A percentile compares a stretch with the other conserved stretches of the same genome.
These are phyloP conservation scores for Bos taurus DNA, from an alignment of 2,113 vertebrate species.

Conservation along the genomic window DNA sequence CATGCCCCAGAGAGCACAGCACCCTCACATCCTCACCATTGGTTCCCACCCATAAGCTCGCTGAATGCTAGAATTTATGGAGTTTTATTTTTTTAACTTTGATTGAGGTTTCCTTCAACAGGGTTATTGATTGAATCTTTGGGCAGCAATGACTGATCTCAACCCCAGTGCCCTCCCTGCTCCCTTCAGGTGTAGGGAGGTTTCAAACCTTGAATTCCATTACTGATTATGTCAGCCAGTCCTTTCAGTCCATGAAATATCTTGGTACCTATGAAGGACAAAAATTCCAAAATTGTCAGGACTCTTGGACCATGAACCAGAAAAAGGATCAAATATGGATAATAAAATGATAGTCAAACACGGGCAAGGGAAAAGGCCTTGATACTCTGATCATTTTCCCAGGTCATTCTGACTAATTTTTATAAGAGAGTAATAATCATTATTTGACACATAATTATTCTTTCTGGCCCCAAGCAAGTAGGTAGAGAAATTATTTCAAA, in stretches of 20 bases:
- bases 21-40: background rate
- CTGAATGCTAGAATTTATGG: background rate
- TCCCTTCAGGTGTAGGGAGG: background rate
- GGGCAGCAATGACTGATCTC: background rate
- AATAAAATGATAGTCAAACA: background rate
- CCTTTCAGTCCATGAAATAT: background rate
- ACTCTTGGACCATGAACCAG: background rate
- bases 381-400: background rate
- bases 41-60: background rate
- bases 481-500: background rate
- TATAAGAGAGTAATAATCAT: background rate
- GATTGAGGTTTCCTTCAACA: accelerated
- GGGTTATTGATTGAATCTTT: background rate
- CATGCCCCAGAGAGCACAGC: background rate
- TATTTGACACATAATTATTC: background rate
- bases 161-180: background rate
- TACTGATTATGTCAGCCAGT: background rate
- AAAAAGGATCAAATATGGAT: background rate
- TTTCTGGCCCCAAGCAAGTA: background rate
- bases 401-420: background rate
- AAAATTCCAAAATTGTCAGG: background rate
- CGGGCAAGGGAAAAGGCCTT: background rate
- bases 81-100: background rate
- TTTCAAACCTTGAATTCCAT: background rate
- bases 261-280: background rate